Evolutionary conservation across 1,140 invertebrate genomes (phyloP).

Genomic region (Ceratoteleas bidentatus): DNA sequence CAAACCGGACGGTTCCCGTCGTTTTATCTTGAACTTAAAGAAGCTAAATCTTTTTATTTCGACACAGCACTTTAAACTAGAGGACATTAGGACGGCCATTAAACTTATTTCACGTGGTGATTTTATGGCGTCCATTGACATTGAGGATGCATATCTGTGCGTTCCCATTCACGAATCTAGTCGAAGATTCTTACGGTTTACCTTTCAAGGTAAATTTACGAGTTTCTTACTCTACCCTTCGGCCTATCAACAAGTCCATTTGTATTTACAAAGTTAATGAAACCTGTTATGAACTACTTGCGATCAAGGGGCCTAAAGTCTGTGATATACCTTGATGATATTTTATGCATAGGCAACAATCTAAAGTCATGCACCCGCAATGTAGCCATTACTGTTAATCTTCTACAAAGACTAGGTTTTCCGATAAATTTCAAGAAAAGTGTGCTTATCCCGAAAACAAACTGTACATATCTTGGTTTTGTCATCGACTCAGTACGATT

Average conservation of each 20-base stretch:
- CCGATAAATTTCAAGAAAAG: conserved; percentile 30
- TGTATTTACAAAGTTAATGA: conserved; percentile 60
- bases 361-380: conserved; percentile 14
- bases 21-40: conserved; percentile 46
- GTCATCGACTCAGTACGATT: conserved; percentile 16
- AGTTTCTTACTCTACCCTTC: conserved; percentile 59
- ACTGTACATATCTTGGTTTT: conserved; percentile 34
- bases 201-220: conserved; percentile 46
- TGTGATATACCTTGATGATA: conserved; percentile 52
- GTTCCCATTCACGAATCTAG: conserved; percentile 40
- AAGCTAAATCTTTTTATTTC: conserved; percentile 32
- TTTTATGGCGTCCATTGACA: conserved; percentile 42
- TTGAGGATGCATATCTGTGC: conserved; percentile 57
- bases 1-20: conserved; percentile 26
- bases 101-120: conserved; percentile 29
- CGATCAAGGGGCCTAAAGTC: conserved; percentile 21
- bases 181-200: conserved; percentile 65
- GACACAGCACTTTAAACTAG: conserved; percentile 45
- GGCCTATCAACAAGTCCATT: conserved; percentile 38
- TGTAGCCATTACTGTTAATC: not conserved
- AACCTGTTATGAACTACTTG: conserved; percentile 31
- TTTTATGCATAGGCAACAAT: conserved; percentile 10
- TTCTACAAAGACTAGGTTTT: conserved; percentile 26
- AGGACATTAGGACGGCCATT: conserved; percentile 43
- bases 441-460: conserved; percentile 5